phyloP scores from a whole-genome alignment of 2,797 vertebrate species.

The Sebastes dallii region DNA sequence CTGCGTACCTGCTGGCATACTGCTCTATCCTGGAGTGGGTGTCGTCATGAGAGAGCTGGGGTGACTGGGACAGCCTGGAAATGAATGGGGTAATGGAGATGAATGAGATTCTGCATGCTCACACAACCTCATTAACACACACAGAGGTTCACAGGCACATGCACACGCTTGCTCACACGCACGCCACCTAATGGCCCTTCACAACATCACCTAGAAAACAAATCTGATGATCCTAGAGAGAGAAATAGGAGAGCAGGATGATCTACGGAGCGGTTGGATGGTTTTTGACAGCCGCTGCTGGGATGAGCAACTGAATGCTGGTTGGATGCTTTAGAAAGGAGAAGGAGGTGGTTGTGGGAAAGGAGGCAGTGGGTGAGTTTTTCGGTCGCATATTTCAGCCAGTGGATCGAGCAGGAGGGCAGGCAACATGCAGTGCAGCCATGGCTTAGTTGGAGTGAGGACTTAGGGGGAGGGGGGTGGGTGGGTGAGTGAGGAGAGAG shows the following conservation, averaged over 20 bases:
- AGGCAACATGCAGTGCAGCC: constrained; percentile 72
- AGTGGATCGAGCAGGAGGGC: constrained; percentile 51
- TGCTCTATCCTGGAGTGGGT: constrained; percentile 98
- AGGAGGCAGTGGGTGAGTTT: constrained; percentile 27
- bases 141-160: constrained; percentile 23
- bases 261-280: constrained; percentile 61
- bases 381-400: constrained; percentile 51
- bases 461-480: not conserved
- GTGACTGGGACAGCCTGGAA: constrained; percentile 91
- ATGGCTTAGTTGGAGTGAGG: constrained; percentile 34
- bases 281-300: constrained; percentile 51
- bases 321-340: constrained; percentile 50
- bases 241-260: constrained; percentile 43
- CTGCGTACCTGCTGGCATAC: constrained; percentile 91
- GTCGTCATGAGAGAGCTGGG: constrained; percentile 95
- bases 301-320: constrained; percentile 49
- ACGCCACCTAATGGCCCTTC: constrained; percentile 32
- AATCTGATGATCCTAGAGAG: constrained; percentile 55
- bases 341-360: constrained; percentile 18
- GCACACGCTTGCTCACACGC: not conserved
- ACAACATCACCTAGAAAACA: constrained; percentile 66
- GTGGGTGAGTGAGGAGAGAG: constrained; percentile 17
- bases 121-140: constrained; percentile 56
- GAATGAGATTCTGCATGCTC: constrained; percentile 65
- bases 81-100: constrained; percentile 72